These are phyloP conservation scores for Galaxea fascicularis DNA, from an alignment of 92 coral and sea anemone genomes.

Conservation along the genomic window DNA sequence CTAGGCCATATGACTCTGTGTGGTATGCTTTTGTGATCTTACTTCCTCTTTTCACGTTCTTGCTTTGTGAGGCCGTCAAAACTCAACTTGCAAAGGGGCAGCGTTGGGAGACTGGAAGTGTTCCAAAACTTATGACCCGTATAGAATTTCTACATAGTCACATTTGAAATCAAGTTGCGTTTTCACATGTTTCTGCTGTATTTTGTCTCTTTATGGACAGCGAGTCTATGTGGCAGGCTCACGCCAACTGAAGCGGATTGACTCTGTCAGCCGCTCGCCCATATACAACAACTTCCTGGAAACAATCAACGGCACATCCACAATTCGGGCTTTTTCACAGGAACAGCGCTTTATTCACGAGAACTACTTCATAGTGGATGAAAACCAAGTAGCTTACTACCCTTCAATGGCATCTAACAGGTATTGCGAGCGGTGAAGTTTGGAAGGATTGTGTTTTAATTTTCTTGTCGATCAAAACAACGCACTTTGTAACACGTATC, in stretches of 20 bases:
- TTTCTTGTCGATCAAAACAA: too few relatives aligned
- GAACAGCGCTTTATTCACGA: conserved; percentile 78
- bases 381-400: conserved; percentile 85
- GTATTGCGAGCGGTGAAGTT: conserved; percentile 18
- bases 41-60: too few relatives aligned
- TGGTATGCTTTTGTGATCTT: background rate
- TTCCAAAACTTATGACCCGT: too few relatives aligned
- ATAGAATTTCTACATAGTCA: too few relatives aligned
- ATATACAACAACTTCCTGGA: conserved; percentile 91
- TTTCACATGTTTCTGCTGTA: background rate
- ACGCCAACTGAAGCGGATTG: conserved; percentile 87
- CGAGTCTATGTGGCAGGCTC: conserved; percentile 86
- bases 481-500: too few relatives aligned
- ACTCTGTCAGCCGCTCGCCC: conserved; percentile 95
- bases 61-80: too few relatives aligned
- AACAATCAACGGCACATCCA: conserved; percentile 87
- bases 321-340: conserved; percentile 85
- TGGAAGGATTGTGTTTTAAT: too few relatives aligned
- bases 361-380: conserved; percentile 76
- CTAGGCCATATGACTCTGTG: background rate
- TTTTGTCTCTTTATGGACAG: conserved; percentile 43
- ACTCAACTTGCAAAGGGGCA: too few relatives aligned
- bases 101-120: too few relatives aligned
- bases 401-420: conserved; percentile 82
- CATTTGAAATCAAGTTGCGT: too few relatives aligned